A percentile compares a stretch with the other conserved stretches of the same genome.
These are phyloP conservation scores for Macrosiphum euphorbiae DNA, from an alignment of 2,888 invertebrate genomes.

Conservation along the genomic window DNA sequence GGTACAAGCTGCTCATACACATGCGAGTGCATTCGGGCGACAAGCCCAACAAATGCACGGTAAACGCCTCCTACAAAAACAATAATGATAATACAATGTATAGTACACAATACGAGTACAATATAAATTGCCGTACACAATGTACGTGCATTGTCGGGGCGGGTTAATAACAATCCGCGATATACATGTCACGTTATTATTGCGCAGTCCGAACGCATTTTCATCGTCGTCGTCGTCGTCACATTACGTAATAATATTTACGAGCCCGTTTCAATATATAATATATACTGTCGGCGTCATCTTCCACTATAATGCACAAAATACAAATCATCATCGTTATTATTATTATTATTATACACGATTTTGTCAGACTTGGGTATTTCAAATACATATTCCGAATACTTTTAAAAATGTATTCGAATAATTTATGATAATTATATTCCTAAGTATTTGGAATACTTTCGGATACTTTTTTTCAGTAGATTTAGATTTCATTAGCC, in stretches of 20 bases:
- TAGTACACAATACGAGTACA: no score
- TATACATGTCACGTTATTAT: neutral
- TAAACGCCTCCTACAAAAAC: conserved; percentile 74
- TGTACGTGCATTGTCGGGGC: neutral
- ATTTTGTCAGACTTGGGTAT: no score
- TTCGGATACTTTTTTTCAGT: no score
- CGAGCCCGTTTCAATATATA: neutral
- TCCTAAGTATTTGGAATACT: no score
- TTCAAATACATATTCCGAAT: no score
- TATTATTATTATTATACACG: neutral
- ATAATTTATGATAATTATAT: no score
- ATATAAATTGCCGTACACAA: neutral
- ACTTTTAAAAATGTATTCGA: no score
- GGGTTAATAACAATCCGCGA: no score
- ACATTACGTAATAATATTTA: neutral
- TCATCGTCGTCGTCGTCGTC: neutral
- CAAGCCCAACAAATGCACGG: conserved; percentile 97
- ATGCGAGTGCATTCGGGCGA: conserved; percentile 98
- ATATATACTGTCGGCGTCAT: neutral
- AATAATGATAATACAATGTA: neutral
- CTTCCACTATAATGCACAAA: neutral
- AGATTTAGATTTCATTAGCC: no score
- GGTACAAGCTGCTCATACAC: conserved; percentile 96
- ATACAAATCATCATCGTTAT: no score
- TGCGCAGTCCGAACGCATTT: neutral